Conservation (phyloP, 2,888 invertebrate genomes). For the Melanostoma mellinum region DNA sequence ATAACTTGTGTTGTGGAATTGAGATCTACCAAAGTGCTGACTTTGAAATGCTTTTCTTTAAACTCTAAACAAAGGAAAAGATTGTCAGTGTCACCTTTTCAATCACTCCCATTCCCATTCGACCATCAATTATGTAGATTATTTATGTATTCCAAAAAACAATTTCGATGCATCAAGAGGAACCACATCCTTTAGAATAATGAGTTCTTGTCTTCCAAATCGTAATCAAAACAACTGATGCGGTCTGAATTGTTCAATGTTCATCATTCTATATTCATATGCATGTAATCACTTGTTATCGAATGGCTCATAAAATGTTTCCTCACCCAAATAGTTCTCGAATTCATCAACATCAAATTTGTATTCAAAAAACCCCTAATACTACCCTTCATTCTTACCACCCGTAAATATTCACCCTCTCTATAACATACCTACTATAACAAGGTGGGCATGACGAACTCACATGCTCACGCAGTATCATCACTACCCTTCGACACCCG, state of each 20-base stretch:
- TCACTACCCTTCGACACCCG: conserved; percentile 70
- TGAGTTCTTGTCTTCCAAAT: conserved; percentile 41
- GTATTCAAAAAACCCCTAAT: conserved; percentile 6
- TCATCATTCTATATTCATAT: conserved; percentile 55
- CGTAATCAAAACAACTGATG: conserved; percentile 59
- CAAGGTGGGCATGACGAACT: conserved; percentile 50
- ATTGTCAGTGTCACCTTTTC: neutral
- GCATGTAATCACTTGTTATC: conserved; percentile 65
- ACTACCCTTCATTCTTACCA: conserved; percentile 2
- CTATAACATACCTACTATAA: conserved; percentile 21
- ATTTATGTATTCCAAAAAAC: conserved; percentile 23
- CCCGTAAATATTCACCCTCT: conserved; percentile 29
- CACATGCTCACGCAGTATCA: conserved; percentile 37
- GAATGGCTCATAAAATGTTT: conserved; percentile 34
- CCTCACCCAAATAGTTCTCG: conserved; percentile 28
- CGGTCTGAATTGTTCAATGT: conserved; percentile 37
- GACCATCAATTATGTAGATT: neutral
- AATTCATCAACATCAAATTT: conserved; percentile 38
- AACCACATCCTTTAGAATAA: conserved; percentile 25
- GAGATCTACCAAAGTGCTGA: too few species aligned
- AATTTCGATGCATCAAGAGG: conserved; percentile 7
- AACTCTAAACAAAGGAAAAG: too few species aligned
- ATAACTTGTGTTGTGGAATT: too few species aligned
- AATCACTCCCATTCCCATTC: neutral
- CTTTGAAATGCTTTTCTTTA: too few species aligned